Evolutionary conservation across 2,113 vertebrate genomes (phyloP), one percentile per base, ranked within the genome.

Genomic region (Chauna torquata): DNA sequence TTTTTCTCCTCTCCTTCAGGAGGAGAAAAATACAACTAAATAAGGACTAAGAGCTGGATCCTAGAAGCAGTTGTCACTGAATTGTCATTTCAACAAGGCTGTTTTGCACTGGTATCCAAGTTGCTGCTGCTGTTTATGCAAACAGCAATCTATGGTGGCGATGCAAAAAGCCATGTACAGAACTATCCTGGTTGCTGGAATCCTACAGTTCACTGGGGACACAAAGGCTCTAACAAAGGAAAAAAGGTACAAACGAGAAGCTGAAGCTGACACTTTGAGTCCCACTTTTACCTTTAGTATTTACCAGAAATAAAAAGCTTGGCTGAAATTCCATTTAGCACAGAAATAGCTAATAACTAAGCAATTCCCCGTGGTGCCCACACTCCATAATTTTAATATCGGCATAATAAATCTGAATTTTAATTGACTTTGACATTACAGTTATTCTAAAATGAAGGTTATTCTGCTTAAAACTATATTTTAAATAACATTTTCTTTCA

Each of bases 31-130:
- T 28, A 64, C 62, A 82, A 55, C 95, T 91, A 95, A 96, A 96
- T 90, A 97, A 91, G 89, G 95, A 91, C 71, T 80, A 42, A 82
- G 92, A 79, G 66, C 54, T 65, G 38, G 25, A 25, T 86, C n/a
- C 68, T 9, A 49, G 68, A 36, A 78, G 0, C 8, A 64, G 55
- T 16, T 83, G 58, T 28, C 62, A 92, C 75, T 80, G 79, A 85
- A 82, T 32, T 52, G 83, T 72, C 65, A 69, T 89, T 93, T 61
- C n/a, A 92, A 32, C 44, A 49, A 45, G 86, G 45, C 3, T 87
- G 91, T 87, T 94, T 89, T 85, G 70, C 54, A 45, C 5, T 50
- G 75, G 94, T 96, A 96, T 90, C 94, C 84, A 89, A 91, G 92
- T 25, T 50, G 83, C 66, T 80, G 88, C 65, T 92, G 81, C 42